A percentile compares a stretch with the other conserved stretches of the same genome.
phyloP scores from a whole-genome alignment of 2,113 vertebrate species.

The Apaloderma vittatum region DNA sequence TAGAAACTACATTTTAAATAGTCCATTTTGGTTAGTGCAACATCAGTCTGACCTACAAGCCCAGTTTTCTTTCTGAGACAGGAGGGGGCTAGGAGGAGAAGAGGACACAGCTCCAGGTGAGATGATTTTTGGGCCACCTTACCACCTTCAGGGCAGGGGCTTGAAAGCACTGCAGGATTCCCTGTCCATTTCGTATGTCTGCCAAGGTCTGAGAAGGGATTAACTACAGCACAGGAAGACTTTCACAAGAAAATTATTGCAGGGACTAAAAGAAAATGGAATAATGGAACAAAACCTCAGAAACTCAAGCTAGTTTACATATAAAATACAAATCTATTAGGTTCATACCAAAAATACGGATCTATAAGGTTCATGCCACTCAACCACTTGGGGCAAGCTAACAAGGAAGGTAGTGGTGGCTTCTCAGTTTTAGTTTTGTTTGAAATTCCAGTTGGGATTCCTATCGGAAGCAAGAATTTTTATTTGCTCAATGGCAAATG shows the following conservation, averaged over 20 bases:
- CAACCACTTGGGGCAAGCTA: neutral
- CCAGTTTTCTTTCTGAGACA: neutral
- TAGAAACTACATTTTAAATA: neutral
- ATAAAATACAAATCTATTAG: neutral
- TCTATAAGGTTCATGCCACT: neutral
- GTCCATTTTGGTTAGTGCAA: neutral
- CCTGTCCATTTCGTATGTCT: neutral
- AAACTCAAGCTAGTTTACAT: neutral
- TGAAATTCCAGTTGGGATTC: neutral
- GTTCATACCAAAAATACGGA: neutral
- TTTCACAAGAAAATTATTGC: neutral
- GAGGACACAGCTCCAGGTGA: rapidly evolving
- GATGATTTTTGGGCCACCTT: neutral
- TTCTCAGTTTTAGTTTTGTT: neutral
- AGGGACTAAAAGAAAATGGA: neutral
- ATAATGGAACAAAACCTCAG: neutral
- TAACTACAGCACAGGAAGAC: neutral
- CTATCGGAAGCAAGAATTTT: neutral
- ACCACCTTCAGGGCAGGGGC: neutral
- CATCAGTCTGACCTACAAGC: neutral
- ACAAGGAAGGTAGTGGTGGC: neutral
- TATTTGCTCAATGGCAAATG: neutral
- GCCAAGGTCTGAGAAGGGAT: neutral
- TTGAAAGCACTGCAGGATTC: neutral
- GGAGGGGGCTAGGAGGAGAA: neutral